Evolutionary conservation across 1,140 invertebrate species (phyloP).

Genomic region (Heliconius eleuchia): DNA sequence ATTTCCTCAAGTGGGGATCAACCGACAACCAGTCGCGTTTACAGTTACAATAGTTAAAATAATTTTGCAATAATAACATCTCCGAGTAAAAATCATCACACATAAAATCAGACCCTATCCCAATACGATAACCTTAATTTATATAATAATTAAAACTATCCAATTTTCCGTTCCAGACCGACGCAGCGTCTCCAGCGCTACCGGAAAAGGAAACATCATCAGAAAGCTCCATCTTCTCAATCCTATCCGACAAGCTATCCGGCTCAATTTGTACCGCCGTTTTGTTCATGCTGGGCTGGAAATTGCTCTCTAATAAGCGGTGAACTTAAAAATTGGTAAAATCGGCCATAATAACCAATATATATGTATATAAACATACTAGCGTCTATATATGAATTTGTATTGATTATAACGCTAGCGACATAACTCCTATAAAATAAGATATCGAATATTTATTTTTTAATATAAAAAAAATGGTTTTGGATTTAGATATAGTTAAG

Average conservation of each 20-base stretch:
- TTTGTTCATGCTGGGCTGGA: conserved; percentile 77
- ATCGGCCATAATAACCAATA: not conserved
- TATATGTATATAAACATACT: not conserved
- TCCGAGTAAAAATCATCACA: too few species aligned
- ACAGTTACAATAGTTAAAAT: too few species aligned
- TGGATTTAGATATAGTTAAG: conserved; percentile 4
- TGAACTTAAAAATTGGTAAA: conserved; percentile 49
- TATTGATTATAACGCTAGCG: not conserved
- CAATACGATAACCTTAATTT: not conserved
- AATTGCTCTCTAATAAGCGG: conserved; percentile 72
- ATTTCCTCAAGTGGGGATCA: too few species aligned
- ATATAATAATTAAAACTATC: not conserved
- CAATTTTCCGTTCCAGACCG: conserved; percentile 62
- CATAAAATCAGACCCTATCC: not conserved
- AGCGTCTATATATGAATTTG: not conserved
- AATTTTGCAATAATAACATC: too few species aligned
- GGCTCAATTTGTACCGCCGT: conserved; percentile 77
- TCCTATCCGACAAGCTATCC: conserved; percentile 70
- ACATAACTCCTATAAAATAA: not conserved
- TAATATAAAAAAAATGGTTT: not conserved
- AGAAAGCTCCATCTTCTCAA: conserved; percentile 65
- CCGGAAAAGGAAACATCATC: conserved; percentile 45
- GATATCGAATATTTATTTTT: not conserved
- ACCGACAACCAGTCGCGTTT: too few species aligned
- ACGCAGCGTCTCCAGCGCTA: conserved; percentile 49